Percentiles rank a stretch among this genome's conserved stretches.
Evolutionary conservation across 1,140 invertebrate species (phyloP).

Genomic region (Schlechtendalia chinensis): DNA sequence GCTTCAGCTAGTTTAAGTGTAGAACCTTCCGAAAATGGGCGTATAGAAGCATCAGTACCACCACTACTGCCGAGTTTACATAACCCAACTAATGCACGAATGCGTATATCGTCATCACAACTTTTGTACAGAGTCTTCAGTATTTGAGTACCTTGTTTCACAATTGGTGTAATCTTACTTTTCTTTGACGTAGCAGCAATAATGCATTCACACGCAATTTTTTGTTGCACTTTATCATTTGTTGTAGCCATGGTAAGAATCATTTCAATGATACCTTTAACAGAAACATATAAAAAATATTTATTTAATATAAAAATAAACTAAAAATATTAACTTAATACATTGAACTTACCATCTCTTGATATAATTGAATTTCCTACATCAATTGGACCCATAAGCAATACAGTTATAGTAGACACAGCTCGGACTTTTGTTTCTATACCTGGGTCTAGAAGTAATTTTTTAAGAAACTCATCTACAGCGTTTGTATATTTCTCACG

Average conservation of each 20-base stretch:
- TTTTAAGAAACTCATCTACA: constrained; percentile 85
- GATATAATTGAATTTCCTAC: constrained; percentile 90
- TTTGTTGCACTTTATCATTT: constrained; percentile 80
- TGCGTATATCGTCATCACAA: constrained; percentile 84
- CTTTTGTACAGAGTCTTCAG: constrained; percentile 91
- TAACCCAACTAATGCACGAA: constrained; percentile 87
- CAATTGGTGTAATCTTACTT: constrained; percentile 90
- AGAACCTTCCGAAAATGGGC: constrained; percentile 93
- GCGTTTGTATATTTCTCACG: constrained; percentile 73
- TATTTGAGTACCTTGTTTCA: constrained; percentile 88
- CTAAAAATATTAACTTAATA: background rate
- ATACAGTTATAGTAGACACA: constrained; percentile 82
- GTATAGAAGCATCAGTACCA: constrained; percentile 90
- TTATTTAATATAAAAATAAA: background rate
- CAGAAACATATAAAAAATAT: background rate
- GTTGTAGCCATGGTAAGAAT: constrained; percentile 94
- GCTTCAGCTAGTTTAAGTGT: constrained; percentile 90
- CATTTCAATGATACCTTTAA: constrained; percentile 84
- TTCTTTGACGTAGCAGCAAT: constrained; percentile 96
- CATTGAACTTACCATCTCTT: constrained; percentile 64
- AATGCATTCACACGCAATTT: constrained; percentile 92
- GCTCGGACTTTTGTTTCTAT: constrained; percentile 88
- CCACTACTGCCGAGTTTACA: constrained; percentile 96
- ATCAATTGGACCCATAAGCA: constrained; percentile 88
- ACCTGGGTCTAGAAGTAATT: constrained; percentile 79